Base-by-base conservation (phyloP, 2,797 vertebrate species). In the Poecile montanus region DNA sequence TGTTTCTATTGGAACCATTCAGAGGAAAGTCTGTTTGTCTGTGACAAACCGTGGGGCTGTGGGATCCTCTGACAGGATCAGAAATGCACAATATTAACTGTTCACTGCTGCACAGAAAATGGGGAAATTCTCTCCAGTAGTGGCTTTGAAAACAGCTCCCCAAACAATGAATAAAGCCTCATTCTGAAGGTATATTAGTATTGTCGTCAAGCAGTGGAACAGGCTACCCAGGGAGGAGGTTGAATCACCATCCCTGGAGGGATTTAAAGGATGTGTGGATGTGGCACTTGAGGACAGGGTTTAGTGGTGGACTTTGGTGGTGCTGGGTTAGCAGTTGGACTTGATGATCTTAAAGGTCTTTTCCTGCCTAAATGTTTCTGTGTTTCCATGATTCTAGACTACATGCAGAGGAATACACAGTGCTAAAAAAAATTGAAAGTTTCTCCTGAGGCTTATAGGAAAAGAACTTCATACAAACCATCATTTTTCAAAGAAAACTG, bases 81-180 rank as follows among this genome's bases (percentile, higher is more conserved):
- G 88, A 81, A 90, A 91, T 71, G 40, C 21, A 22, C 40, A 75
- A 40, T 92, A 84, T 84, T 91, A 93, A 72, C 83, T 74, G 73
- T 72, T 84, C 88, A 73, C 73, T 65, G 68, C 71, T 91, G 26
- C 60, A 83, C 22, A 45, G 78, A 91, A 74, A 67, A 44, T 18
- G 54, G 25, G 38, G 25, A 45, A 77, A 83, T 65, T 77, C 54
- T 85, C 82, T 80, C 17, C 51, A 30, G 44, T 23, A 72, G 48
- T 48, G 54, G 13, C 36, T 88, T 61, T 77, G 65, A 53, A 72
- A 74, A 27, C 50, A 66, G 8, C 48, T 77, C 68, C 68, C 36
- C 36, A 54, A 32, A 65, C 61, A 80, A 45, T 22, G 54, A 85
- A 77, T 53, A 72, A 92, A 91, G 19, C 23, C 10, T 92, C 32